A percentile compares a stretch with the other conserved stretches of the same genome.
Evolutionary conservation across 2,113 vertebrate species (phyloP).

Genomic region (Macquaria ambigua): DNA sequence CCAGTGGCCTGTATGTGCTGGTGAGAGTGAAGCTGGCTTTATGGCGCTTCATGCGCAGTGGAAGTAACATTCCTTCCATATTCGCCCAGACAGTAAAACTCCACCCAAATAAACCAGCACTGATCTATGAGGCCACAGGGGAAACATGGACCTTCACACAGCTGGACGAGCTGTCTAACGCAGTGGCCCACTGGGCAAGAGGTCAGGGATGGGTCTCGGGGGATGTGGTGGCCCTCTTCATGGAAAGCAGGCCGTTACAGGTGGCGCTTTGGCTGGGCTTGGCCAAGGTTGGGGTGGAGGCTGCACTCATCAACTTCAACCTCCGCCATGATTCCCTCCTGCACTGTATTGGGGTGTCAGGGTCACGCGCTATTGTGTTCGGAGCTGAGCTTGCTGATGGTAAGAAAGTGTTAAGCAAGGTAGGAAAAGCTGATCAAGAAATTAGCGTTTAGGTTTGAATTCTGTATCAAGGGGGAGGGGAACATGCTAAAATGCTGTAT

Average conservation of each 20-base stretch:
- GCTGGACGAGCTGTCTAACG: conserved; percentile 87
- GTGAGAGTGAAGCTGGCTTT: conserved; percentile 88
- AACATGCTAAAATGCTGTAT: not conserved
- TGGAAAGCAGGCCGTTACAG: conserved; percentile 91
- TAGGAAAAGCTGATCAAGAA: not conserved
- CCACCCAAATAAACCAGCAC: conserved; percentile 87
- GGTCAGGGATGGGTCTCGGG: conserved; percentile 86
- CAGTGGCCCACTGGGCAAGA: conserved; percentile 86
- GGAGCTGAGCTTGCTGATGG: conserved; percentile 89
- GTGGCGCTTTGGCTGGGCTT: conserved; percentile 94
- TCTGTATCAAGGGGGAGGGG: not conserved
- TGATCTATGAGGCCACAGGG: conserved; percentile 89
- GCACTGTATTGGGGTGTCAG: conserved; percentile 89
- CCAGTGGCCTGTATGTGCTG: conserved; percentile 90
- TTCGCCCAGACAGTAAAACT: conserved; percentile 84
- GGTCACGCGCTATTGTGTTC: conserved; percentile 88
- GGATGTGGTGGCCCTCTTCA: conserved; percentile 90
- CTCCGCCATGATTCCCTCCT: conserved; percentile 87
- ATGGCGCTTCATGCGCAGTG: conserved; percentile 80
- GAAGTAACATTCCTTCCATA: conserved; percentile 87
- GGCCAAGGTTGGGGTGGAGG: conserved; percentile 90
- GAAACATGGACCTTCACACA: conserved; percentile 89
- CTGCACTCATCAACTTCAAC: conserved; percentile 91
- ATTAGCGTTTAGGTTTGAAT: not conserved
- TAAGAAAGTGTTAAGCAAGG: conserved; percentile 64